Evolutionary conservation across 2,888 invertebrate genomes (phyloP).

Genomic region (Isotomurus palustris): DNA sequence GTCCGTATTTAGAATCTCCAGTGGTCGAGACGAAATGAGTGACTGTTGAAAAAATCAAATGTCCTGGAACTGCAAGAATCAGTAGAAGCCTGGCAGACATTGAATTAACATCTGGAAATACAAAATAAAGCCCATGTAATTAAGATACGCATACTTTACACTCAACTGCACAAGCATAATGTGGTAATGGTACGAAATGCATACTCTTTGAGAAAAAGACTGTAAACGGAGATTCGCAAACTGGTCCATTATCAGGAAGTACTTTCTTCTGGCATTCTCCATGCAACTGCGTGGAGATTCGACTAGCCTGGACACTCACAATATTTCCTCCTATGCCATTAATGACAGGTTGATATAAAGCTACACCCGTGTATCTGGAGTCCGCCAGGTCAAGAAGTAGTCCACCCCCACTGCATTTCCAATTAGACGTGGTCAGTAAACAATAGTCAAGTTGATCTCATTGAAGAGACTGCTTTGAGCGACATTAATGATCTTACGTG

Average conservation of each 20-base stretch:
- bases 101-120: constrained; percentile 48
- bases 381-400: constrained; percentile 69
- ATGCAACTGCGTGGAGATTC: constrained; percentile 70
- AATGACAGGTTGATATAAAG: constrained; percentile 74
- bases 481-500: constrained; percentile 54
- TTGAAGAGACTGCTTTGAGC: background rate
- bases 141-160: background rate
- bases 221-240: constrained; percentile 48
- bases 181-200: background rate
- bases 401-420: constrained; percentile 60
- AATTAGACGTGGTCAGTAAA: background rate
- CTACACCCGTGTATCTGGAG: constrained; percentile 62
- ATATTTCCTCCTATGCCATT: constrained; percentile 78
- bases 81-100: constrained; percentile 52
- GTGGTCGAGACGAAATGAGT: constrained; percentile 24
- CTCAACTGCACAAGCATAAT: background rate
- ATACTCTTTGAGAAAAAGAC: constrained; percentile 43
- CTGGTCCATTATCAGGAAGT: constrained; percentile 51
- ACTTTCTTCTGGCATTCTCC: constrained; percentile 62
- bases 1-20: constrained; percentile 23
- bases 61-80: constrained; percentile 39
- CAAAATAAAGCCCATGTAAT: background rate
- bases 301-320: constrained; percentile 71
- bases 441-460: constrained; percentile 2
- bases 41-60: constrained; percentile 41